Conservation (phyloP, 2,888 invertebrate species). For the Chesias legatella region DNA sequence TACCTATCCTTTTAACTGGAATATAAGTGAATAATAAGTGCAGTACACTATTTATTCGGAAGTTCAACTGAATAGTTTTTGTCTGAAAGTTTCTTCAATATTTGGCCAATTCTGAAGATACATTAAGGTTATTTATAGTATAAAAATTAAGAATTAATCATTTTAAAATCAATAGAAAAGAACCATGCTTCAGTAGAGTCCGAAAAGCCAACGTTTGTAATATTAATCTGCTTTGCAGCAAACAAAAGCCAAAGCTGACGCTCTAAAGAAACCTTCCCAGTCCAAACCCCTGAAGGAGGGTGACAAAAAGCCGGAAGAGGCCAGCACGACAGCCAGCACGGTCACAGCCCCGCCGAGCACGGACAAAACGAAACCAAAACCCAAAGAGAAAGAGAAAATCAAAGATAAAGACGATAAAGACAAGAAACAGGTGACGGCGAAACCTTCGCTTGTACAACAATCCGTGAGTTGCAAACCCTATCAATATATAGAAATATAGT, state of each 20-base stretch:
- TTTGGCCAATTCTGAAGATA: too few species aligned
- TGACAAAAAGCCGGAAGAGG: conserved; percentile 58
- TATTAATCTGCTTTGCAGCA: conserved; percentile 44
- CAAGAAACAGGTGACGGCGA: conserved; percentile 35
- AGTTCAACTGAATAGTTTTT: too few species aligned
- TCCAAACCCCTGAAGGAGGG: conserved; percentile 50
- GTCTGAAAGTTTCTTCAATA: too few species aligned
- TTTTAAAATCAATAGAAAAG: too few species aligned
- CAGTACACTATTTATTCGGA: too few species aligned
- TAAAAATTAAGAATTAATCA: too few species aligned
- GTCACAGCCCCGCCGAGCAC: conserved; percentile 35
- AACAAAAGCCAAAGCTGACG: conserved; percentile 81
- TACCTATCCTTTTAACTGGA: too few species aligned
- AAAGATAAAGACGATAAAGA: conserved; percentile 44
- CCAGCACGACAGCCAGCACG: conserved; percentile 32
- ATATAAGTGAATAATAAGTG: too few species aligned
- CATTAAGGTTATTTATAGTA: too few species aligned
- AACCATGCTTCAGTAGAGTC: too few species aligned
- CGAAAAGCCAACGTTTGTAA: too few species aligned
- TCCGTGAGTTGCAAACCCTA: conserved; percentile 34
- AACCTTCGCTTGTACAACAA: conserved; percentile 40
- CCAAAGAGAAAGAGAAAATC: conserved; percentile 37
- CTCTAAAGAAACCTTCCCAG: conserved; percentile 73
- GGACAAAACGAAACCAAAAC: conserved; percentile 44
- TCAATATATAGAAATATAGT: too few species aligned